Evolutionary conservation across 2,113 vertebrate species (phyloP).

Genomic region (Megaleporinus macrocephalus): DNA sequence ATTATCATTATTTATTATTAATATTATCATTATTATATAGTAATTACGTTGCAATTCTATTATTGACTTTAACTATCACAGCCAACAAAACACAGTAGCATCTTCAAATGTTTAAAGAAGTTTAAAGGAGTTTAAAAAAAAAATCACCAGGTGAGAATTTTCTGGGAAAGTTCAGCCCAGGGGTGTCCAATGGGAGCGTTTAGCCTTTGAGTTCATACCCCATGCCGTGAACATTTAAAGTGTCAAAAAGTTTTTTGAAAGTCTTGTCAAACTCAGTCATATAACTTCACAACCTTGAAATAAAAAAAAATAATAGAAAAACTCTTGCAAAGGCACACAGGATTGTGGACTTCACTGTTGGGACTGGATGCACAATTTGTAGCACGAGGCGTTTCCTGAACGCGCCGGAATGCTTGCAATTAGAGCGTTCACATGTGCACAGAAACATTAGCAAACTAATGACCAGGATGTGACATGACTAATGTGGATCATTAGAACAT

Average conservation of each 20-base stretch:
- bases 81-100: no score
- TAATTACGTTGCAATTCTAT: no score
- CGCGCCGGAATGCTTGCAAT: slow-evolving; percentile 14
- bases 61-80: no score
- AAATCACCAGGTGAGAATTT: not conserved
- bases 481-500: slow-evolving; percentile 24
- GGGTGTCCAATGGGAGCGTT: no score
- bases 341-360: slow-evolving; percentile 6
- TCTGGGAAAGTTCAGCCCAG: not conserved
- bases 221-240: not conserved
- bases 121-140: not conserved
- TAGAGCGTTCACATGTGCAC: slow-evolving; percentile 10
- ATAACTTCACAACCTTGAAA: not conserved
- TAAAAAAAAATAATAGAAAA: no score
- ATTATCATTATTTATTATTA: no score
- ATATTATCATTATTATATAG: no score
- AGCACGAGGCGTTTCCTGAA: not conserved
- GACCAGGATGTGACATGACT: slow-evolving; percentile 16
- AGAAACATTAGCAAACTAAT: slow-evolving; percentile 36
- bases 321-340: not conserved
- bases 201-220: not conserved
- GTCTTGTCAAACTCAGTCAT: not conserved
- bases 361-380: slow-evolving; percentile 10
- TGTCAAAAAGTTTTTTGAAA: not conserved
- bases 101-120: no score